A percentile compares a stretch with the other conserved stretches of the same genome.
phyloP scores from a whole-genome alignment of 1,140 invertebrate species.

The Calliphora vicina region DNA sequence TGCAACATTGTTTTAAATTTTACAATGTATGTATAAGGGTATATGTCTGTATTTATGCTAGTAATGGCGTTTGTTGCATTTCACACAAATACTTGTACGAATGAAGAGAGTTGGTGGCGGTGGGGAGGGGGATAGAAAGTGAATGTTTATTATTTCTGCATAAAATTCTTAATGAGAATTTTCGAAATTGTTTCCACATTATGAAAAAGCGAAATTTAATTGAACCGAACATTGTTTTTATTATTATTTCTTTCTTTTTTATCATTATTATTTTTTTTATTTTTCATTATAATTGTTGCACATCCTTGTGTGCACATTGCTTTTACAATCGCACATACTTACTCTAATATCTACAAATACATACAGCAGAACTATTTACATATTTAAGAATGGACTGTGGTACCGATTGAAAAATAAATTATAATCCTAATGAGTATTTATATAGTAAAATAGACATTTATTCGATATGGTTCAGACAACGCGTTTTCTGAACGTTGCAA shows the following conservation, averaged over 20 bases:
- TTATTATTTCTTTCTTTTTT: slow-evolving; percentile 12
- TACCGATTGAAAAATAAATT: too few species aligned
- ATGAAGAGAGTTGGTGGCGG: not conserved
- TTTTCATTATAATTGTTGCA: slow-evolving; percentile 31
- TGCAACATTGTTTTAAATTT: slow-evolving; percentile 9
- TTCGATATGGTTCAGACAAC: too few species aligned
- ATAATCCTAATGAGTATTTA: too few species aligned
- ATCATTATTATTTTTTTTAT: slow-evolving; percentile 8
- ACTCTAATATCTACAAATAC: not conserved
- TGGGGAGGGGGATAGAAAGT: not conserved
- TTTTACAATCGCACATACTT: not conserved
- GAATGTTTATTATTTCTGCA: slow-evolving; percentile 32
- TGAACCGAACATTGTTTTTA: slow-evolving; percentile 32
- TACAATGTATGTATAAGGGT: not conserved
- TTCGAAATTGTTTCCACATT: slow-evolving; percentile 32
- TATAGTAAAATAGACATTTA: too few species aligned
- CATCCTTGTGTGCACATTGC: slow-evolving; percentile 5
- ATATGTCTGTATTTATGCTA: not conserved
- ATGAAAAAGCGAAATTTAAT: slow-evolving; percentile 33
- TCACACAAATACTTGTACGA: not conserved
- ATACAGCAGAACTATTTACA: not conserved
- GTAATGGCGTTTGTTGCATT: slow-evolving; percentile 13
- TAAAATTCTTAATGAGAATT: slow-evolving; percentile 32
- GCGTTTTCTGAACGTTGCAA: too few species aligned
- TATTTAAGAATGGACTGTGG: too few species aligned